Conservation (phyloP, 2,888 invertebrate species). For the Cylindroiulus punctatus region DNA sequence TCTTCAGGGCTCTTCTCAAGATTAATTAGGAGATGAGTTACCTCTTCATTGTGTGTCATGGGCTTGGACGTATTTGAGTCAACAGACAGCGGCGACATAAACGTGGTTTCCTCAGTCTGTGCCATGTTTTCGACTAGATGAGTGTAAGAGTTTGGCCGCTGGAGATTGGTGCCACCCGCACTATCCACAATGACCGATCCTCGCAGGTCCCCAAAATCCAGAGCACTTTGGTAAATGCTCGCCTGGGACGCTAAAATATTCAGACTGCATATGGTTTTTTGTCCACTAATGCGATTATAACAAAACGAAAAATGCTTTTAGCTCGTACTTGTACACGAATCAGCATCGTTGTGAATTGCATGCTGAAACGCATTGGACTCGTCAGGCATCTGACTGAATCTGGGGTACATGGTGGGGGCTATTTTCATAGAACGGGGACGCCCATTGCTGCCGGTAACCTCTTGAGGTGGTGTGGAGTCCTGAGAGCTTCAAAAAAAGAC, state of each 20-base stretch:
- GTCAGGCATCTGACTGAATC: constrained; percentile 53
- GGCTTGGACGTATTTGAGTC: not conserved
- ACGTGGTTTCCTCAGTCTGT: constrained; percentile 1
- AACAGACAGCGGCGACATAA: not conserved
- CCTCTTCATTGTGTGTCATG: not conserved
- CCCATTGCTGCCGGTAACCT: not conserved
- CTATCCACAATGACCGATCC: not conserved
- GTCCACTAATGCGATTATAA: not conserved
- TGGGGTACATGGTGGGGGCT: constrained; percentile 49
- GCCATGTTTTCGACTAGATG: constrained; percentile 34
- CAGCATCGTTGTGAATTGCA: constrained; percentile 26
- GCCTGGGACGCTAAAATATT: constrained; percentile 29
- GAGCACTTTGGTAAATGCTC: constrained; percentile 22
- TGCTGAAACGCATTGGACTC: constrained; percentile 12
- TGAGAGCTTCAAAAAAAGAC: not conserved
- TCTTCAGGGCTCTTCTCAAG: not conserved
- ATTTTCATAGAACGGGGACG: constrained; percentile 46
- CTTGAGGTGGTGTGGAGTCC: not conserved
- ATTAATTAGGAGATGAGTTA: not conserved
- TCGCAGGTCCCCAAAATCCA: constrained; percentile 29
- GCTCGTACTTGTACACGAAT: not conserved
- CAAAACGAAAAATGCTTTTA: not conserved
- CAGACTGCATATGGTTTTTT: not conserved
- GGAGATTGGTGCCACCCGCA: not conserved
- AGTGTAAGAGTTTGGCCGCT: constrained; percentile 1